Percentiles rank a stretch among this genome's conserved stretches.
Evolutionary conservation across 1,140 invertebrate genomes (phyloP).

Genomic region (Stratiolaelaps scimitus): DNA sequence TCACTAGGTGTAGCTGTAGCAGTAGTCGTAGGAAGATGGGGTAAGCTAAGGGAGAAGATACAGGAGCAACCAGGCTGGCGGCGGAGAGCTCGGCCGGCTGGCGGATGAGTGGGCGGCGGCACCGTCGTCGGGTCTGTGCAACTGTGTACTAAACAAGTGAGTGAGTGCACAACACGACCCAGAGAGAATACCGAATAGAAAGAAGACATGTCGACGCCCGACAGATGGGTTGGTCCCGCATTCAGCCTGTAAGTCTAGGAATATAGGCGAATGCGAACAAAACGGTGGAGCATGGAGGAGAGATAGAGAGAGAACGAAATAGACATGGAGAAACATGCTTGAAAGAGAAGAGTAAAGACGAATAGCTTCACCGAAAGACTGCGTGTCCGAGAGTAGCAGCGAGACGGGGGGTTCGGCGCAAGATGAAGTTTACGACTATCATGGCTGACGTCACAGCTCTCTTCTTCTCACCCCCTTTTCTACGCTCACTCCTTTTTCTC

Average conservation of each 20-base stretch:
- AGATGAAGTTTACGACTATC: slow-evolving; percentile 28
- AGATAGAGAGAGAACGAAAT: not conserved
- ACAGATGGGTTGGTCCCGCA: no score
- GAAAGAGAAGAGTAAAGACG: no score
- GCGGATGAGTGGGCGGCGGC: not conserved
- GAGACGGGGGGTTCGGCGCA: not conserved
- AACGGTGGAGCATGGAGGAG: not conserved
- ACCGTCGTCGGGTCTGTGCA: not conserved
- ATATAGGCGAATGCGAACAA: not conserved
- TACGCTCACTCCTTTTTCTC: no score
- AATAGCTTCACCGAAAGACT: no score
- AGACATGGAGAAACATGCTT: not conserved
- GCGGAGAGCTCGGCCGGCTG: no score
- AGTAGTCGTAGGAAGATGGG: no score
- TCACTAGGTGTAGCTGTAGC: no score
- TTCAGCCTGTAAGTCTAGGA: not conserved
- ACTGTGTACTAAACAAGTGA: slow-evolving; percentile 28
- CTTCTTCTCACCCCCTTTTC: no score
- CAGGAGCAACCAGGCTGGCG: not conserved
- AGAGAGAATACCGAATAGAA: slow-evolving; percentile 26
- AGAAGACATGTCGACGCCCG: no score
- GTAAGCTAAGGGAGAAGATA: not conserved
- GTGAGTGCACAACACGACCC: slow-evolving; percentile 1
- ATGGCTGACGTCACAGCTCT: no score
- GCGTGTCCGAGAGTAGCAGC: not conserved